These are phyloP conservation scores for Drosophila ananassae DNA, from an alignment of 1,140 invertebrate species.

Conservation along the genomic window DNA sequence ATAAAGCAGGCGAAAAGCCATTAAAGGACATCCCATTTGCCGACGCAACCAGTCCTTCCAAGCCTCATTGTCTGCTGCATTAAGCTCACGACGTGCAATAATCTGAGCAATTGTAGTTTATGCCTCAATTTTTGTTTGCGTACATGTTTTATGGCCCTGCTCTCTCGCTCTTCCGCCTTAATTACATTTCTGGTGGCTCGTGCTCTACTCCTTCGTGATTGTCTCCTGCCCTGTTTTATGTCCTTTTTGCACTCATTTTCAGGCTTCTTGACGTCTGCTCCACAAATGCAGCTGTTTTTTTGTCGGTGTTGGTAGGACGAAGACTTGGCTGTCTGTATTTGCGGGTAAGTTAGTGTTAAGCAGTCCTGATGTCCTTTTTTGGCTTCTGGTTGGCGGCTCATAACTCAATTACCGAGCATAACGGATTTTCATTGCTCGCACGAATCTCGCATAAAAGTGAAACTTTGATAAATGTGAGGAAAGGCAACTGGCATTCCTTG, in stretches of 20 bases:
- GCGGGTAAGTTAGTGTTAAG: slow-evolving; percentile 28
- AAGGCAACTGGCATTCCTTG: slow-evolving; percentile 42
- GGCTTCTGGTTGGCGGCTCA: slow-evolving; percentile 20
- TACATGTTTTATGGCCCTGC: slow-evolving; percentile 45
- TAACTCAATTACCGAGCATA: slow-evolving; percentile 71
- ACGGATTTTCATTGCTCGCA: slow-evolving; percentile 49
- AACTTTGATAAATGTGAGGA: slow-evolving; percentile 71
- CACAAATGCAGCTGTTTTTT: slow-evolving; percentile 16
- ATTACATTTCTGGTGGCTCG: slow-evolving; percentile 62
- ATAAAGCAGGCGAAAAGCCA: slow-evolving; percentile 51
- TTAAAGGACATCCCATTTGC: slow-evolving; percentile 31
- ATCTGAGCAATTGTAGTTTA: slow-evolving; percentile 68
- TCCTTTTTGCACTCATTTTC: slow-evolving; percentile 21
- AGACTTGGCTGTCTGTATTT: slow-evolving; percentile 1
- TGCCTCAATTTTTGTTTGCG: slow-evolving; percentile 62
- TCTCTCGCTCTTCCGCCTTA: slow-evolving; percentile 49
- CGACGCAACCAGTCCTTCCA: slow-evolving; percentile 20
- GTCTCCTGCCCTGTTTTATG: slow-evolving; percentile 34
- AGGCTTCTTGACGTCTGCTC: slow-evolving; percentile 24
- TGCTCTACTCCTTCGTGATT: slow-evolving; percentile 39
- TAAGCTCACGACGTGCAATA: slow-evolving; percentile 65
- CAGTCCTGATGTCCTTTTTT: slow-evolving; percentile 17
- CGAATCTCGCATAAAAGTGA: slow-evolving; percentile 52
- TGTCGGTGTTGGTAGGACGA: not conserved
- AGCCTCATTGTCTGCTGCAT: slow-evolving; percentile 43